Base-by-base conservation (phyloP, 1,140 invertebrate species). In the Megathymus violae region DNA sequence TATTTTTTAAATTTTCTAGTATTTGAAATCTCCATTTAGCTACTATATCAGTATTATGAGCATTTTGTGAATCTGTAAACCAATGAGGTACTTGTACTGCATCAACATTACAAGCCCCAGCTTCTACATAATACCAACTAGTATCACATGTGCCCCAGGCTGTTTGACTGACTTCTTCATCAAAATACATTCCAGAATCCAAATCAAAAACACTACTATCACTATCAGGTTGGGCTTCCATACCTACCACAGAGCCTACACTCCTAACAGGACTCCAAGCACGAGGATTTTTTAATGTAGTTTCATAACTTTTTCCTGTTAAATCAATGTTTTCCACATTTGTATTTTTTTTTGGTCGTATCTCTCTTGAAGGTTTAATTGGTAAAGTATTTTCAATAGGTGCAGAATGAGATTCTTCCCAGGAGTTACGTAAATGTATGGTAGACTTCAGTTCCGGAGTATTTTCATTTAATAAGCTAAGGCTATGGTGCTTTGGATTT, bases 211-310 rank as follows among this genome's bases (percentile, higher is more conserved):
- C 93, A 80, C 94, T 94, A 52, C 94, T 95, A 81, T 97, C 95
- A 58, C 94, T 95, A 83, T 96, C 95, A 9, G 95, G 95, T 84
- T 96, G 95, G 17, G 94, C 95, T 91, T 96, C 95, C 75, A 94
- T 95, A 9, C 95, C 95, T 15, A 94, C 93, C 25, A 96, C 94
- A 25, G 95, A 96, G 3, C 96, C 96, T 9, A 96, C 95, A 67
- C 95, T 96, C 67, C 95, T 93, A 9, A 96, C 95, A 10, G 96
- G 96, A 80, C 95, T 96, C 96, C 96, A 96, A 14, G 95, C 95
- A 75, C 95, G 93, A 25, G 95, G 95, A 91, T 96, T 96, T 64
- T 94, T 93, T 79, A 74, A 94, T 69, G 89, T 95, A 92, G 72
- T 92, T 75, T 92, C 94, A 94, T 78, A 96, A 92, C 68, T 92